Base-by-base conservation (phyloP, 53 echinoderm and acorn worm species). In the Hippasteria phrygiana region DNA sequence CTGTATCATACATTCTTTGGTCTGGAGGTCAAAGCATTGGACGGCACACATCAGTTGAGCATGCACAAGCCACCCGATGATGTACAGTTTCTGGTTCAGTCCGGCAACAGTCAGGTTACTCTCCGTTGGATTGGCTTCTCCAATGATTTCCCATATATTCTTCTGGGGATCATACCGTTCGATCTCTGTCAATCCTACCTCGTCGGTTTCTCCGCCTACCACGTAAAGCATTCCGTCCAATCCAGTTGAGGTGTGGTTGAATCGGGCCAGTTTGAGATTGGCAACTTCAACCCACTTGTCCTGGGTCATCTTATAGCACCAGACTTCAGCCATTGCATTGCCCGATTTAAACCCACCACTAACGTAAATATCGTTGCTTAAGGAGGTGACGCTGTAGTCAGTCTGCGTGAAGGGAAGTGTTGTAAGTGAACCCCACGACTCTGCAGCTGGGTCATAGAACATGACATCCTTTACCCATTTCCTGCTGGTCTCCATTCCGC, bases 21-120 rank as follows among this genome's bases (percentile, higher is more conserved):
- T 93, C 5, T 87, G 55, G 3, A 95, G 87, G 78, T 95, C 93
- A 77, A 93, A 95, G 51, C 87, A 93, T 77, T 95, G 95, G 13
- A 93, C 87, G 0, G 89, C 93, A 53, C 95, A 95, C 73, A 89
- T 93, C 50, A 89, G 77, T 32, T 80, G 72, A 16, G 89, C 82
- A 72, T 93, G 89, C 13, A 78, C 88, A 51, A 95, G 42, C 91
- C 93, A 93, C 22, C 95, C 95, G 18, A 93, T 81, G 74, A 95
- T 93, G 90, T 91, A 95, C 2, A 95, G 83, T 55, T 90, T 95
- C 22, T 81, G 70, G 34, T 90, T 32, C 1, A 95, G 53, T 16
- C 87, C 93, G 12, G 78, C 89, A 18, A 92, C 90, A 62, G 91
- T 79, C 48, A 88, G 78, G 48, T 92, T 92, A 56, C 89, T 89